Percentiles rank a stretch among this genome's conserved stretches.
phyloP scores from a whole-genome alignment of 1,140 invertebrate species.

The Rhynchophorus ferrugineus region DNA sequence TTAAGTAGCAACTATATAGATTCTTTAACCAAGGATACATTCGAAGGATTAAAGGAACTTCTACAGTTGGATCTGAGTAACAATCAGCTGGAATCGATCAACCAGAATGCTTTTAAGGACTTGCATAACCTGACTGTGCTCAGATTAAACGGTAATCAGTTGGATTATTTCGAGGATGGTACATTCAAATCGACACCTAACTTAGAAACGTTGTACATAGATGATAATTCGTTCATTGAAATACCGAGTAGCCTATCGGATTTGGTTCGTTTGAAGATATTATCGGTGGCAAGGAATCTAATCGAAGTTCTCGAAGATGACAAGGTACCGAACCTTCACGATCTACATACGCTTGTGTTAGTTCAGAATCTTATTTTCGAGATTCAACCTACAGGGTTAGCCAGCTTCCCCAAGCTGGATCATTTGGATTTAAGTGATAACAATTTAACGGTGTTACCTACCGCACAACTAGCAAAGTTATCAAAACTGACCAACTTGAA shows the following conservation, averaged over 20 bases:
- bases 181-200: conserved; percentile 62
- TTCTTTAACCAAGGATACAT: conserved; percentile 62
- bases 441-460: conserved; percentile 71
- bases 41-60: conserved; percentile 64
- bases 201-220: conserved; percentile 59
- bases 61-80: conserved; percentile 62
- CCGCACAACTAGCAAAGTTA: conserved; percentile 63
- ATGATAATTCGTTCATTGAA: conserved; percentile 69
- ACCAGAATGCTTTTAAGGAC: conserved; percentile 62
- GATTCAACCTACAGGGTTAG: conserved; percentile 59
- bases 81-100: conserved; percentile 68
- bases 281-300: conserved; percentile 66
- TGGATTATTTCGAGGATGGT: conserved; percentile 59
- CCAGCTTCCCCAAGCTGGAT: conserved; percentile 58
- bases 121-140: conserved; percentile 62
- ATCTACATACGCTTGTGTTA: conserved; percentile 56
- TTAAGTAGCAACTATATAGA: conserved; percentile 67
- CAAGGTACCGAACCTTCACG: conserved; percentile 59
- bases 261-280: conserved; percentile 53
- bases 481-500: conserved; percentile 63
- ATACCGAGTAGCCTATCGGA: conserved; percentile 58
- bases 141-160: conserved; percentile 67
- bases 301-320: conserved; percentile 59
- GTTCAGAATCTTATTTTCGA: conserved; percentile 65
- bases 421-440: conserved; percentile 72